phyloP scores from a whole-genome alignment of 2,797 vertebrate genomes.

The Poeciliopsis infans region DNA sequence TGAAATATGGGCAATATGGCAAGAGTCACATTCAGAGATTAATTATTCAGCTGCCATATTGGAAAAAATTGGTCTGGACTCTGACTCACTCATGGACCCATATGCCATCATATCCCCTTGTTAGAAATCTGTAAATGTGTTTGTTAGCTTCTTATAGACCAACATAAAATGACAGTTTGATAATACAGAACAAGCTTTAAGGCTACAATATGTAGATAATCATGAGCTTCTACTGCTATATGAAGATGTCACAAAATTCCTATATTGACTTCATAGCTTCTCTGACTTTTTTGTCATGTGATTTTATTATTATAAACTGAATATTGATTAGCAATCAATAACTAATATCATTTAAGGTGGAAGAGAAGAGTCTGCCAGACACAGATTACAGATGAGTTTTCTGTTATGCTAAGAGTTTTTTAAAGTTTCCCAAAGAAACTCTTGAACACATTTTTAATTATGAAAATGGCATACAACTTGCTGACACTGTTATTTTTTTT shows the following conservation, averaged over 20 bases:
- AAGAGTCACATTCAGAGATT: slow-evolving; percentile 46
- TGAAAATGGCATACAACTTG: neutral
- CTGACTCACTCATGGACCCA: slow-evolving; percentile 63
- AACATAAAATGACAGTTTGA: neutral
- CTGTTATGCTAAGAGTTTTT: neutral
- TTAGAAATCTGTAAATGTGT: neutral
- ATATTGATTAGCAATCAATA: neutral
- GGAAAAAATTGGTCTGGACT: slow-evolving; percentile 61
- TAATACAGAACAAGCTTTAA: neutral
- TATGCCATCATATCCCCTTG: slow-evolving; percentile 49
- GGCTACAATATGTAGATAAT: too few relatives aligned
- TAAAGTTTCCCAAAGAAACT: neutral
- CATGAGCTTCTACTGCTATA: neutral
- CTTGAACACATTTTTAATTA: neutral
- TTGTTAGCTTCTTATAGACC: neutral
- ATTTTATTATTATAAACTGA: neutral
- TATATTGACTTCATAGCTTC: neutral
- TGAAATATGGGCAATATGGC: slow-evolving; percentile 62
- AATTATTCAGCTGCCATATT: slow-evolving; percentile 79
- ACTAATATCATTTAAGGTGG: neutral
- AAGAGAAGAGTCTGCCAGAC: neutral
- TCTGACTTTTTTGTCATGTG: neutral
- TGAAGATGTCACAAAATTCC: neutral
- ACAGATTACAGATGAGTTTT: neutral
- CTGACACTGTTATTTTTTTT: neutral